Evolutionary conservation across 2,888 invertebrate species (phyloP), one percentile per base, ranked within the genome.

Genomic region (Meganola albula): DNA sequence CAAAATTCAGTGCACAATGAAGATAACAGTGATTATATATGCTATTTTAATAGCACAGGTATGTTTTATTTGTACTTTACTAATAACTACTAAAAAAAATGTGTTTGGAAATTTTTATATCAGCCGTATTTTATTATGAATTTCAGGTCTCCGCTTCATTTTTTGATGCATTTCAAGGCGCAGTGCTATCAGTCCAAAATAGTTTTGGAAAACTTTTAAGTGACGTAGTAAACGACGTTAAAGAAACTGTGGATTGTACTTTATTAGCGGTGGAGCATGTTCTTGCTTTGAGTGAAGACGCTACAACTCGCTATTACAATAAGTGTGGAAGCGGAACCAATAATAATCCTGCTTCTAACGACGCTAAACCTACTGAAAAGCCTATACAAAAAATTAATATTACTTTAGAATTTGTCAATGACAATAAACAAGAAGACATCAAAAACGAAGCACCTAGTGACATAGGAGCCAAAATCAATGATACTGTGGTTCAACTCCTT

Each of bases 101-200:
- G n/a, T n/a, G n/a, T n/a, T n/a, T n/a, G n/a, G n/a, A n/a, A n/a
- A n/a, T n/a, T n/a, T n/a, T n/a, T n/a, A n/a, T n/a, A n/a, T n/a
- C n/a, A n/a, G n/a, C n/a, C 9, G 24, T 20, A 8, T 12, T 33
- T 21, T n/a, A 5, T 40, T 10, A 29, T 40, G 56, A 43, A 34
- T 76, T 78, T n/a, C 67, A 80, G 82, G 56, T 61, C 12, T 61
- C 68, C 14, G 70, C 68, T 11, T 71, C 72, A 12, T 71, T 74
- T 46, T 66, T 63, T 34, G 68, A 68, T 34, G 63, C 69, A 9
- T 58, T 80, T 34, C 58, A 61, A 24, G 61, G 57, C 12, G 70
- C 73, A 6, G 53, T 79, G 42, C 48, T 53, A 9, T 61, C 74
- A 2, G 65, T 76, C 11, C 61, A 70, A 48, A 53, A 60, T 24